Percentiles rank a stretch among this genome's conserved stretches.
phyloP scores from a whole-genome alignment of 2,888 invertebrate species.

The Strigamia maritima region DNA sequence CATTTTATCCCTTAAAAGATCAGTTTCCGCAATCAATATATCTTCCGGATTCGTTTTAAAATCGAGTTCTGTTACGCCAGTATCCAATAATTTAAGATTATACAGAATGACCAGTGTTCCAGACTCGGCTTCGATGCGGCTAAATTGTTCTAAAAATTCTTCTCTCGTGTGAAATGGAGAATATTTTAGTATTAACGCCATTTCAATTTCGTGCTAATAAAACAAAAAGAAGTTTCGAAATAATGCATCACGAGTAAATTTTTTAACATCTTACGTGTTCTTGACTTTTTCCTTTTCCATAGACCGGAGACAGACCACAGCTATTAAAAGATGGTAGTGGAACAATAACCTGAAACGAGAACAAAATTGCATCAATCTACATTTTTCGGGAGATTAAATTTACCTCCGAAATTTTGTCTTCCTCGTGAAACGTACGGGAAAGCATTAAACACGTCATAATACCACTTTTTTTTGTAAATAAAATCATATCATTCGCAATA shows the following conservation, averaged over 20 bases:
- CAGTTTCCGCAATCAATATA: slow-evolving; percentile 49
- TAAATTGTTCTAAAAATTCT: slow-evolving; percentile 51
- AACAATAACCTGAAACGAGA: slow-evolving; percentile 52
- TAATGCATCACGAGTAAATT: no score
- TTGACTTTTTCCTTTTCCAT: slow-evolving; percentile 45
- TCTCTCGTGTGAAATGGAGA: slow-evolving; percentile 53
- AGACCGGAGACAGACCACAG: slow-evolving; percentile 48
- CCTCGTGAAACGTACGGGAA: slow-evolving; percentile 55
- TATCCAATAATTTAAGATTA: slow-evolving; percentile 53
- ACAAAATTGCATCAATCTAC: neutral
- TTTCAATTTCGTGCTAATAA: slow-evolving; percentile 52
- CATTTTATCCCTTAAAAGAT: neutral
- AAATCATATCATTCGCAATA: slow-evolving; percentile 54
- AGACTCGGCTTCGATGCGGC: slow-evolving; percentile 50
- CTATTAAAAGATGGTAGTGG: slow-evolving; percentile 54
- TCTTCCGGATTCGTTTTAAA: slow-evolving; percentile 50
- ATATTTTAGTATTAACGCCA: slow-evolving; percentile 53
- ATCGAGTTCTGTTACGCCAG: slow-evolving; percentile 54
- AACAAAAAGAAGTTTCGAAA: neutral
- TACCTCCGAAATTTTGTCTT: slow-evolving; percentile 53
- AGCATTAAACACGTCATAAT: slow-evolving; percentile 53
- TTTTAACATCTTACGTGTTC: no score
- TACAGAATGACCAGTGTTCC: slow-evolving; percentile 54
- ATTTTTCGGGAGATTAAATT: neutral
- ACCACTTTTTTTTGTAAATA: slow-evolving; percentile 54